phyloP scores from a whole-genome alignment of 2,797 vertebrate species.

The Falco novaeseelandiae region DNA sequence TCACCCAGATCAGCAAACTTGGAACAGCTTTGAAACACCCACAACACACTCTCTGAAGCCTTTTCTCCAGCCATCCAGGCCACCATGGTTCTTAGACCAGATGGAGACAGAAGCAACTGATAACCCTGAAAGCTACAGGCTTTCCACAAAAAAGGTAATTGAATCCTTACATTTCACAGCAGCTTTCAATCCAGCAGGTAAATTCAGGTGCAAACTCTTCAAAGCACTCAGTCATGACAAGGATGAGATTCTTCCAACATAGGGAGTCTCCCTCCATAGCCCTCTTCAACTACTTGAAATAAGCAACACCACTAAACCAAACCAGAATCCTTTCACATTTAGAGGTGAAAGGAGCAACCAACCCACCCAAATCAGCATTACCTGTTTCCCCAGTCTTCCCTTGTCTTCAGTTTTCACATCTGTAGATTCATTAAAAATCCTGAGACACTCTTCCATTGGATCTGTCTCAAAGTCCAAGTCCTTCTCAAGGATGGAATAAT shows the following conservation, averaged over 20 bases:
- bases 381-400: constrained; percentile 91
- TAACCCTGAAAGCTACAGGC: background rate
- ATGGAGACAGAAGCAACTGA: background rate
- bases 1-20: background rate
- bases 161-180: background rate
- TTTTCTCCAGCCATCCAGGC: background rate
- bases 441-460: constrained; percentile 95
- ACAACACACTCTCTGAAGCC: background rate
- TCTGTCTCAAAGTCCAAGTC: constrained; percentile 92
- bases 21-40: background rate
- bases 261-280: background rate
- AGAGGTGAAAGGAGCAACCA: background rate
- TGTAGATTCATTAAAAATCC: constrained; percentile 96
- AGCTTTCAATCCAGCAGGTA: background rate
- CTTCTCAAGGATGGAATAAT: constrained; percentile 84
- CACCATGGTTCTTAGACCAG: background rate
- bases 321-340: background rate
- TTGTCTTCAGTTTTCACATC: constrained; percentile 94
- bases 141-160: background rate
- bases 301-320: background rate
- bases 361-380: constrained; percentile 56
- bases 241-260: background rate
- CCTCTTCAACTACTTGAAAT: background rate
- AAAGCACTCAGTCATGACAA: background rate
- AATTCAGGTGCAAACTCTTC: background rate